These are phyloP conservation scores for Periophthalmus magnuspinnatus DNA, from an alignment of 2,797 vertebrate genomes.

Conservation along the genomic window DNA sequence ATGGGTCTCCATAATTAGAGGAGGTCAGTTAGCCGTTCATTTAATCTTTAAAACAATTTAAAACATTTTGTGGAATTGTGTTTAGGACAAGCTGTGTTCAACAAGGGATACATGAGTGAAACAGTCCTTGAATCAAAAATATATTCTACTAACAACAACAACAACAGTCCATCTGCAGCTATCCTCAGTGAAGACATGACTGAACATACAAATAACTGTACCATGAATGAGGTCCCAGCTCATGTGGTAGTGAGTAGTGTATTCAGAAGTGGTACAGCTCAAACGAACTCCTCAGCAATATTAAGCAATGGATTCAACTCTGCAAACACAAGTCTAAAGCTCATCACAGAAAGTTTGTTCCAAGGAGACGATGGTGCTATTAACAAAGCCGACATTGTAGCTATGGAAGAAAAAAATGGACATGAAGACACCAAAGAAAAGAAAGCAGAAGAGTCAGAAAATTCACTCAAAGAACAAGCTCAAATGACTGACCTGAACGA, in stretches of 20 bases:
- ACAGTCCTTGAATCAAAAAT: neutral
- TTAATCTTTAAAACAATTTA: slow-evolving; percentile 26
- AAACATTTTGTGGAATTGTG: neutral
- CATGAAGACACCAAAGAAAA: slow-evolving; percentile 17
- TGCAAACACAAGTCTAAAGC: slow-evolving; percentile 29
- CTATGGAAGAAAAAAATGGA: slow-evolving; percentile 33
- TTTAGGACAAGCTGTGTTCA: slow-evolving; percentile 35
- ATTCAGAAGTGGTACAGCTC: slow-evolving; percentile 17
- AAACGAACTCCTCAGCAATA: slow-evolving; percentile 46
- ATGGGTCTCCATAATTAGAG: slow-evolving; percentile 1
- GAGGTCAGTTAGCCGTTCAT: slow-evolving; percentile 52
- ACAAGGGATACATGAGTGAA: slow-evolving; percentile 3
- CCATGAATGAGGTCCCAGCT: slow-evolving; percentile 44
- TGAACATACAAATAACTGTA: slow-evolving; percentile 27
- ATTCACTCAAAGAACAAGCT: slow-evolving; percentile 14
- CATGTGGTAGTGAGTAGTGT: slow-evolving; percentile 34
- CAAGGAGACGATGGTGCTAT: slow-evolving; percentile 36
- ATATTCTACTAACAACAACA: neutral
- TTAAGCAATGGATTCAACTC: slow-evolving; percentile 42
- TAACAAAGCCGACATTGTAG: slow-evolving; percentile 37
- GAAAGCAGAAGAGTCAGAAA: slow-evolving; percentile 36
- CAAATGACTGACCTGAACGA: slow-evolving; percentile 26
- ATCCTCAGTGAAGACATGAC: slow-evolving; percentile 24
- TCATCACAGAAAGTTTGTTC: slow-evolving; percentile 5
- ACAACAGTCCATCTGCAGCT: neutral